A percentile compares a stretch with the other conserved stretches of the same genome.
phyloP scores from a whole-genome alignment of 2,797 vertebrate species.

The Premnoplex brunnescens region DNA sequence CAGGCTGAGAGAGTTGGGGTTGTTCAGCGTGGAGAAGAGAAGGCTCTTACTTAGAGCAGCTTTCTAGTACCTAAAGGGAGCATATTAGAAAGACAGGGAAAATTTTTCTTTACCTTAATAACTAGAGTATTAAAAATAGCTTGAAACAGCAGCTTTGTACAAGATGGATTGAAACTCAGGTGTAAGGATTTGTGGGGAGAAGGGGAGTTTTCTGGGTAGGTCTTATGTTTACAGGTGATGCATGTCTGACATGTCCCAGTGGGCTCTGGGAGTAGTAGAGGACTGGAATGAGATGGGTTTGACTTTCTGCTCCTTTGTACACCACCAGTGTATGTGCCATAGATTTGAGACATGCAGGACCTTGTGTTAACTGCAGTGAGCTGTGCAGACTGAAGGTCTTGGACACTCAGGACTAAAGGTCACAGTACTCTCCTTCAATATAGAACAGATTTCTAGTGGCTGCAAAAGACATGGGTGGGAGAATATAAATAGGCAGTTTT shows the following conservation, averaged over 20 bases:
- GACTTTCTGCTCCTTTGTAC: not conserved
- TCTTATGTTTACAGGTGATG: not conserved
- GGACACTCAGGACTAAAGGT: not conserved
- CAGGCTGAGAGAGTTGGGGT: not conserved
- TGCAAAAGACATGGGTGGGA: not conserved
- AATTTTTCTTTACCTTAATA: not conserved
- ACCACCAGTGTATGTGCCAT: not conserved
- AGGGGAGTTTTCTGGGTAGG: not conserved
- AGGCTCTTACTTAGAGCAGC: not conserved
- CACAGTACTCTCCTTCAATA: not conserved
- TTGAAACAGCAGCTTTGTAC: not conserved
- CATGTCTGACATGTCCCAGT: accelerated
- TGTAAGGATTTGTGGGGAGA: not conserved
- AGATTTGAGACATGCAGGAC: not conserved
- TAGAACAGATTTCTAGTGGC: not conserved
- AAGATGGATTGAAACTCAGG: not conserved
- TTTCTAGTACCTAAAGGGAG: not conserved
- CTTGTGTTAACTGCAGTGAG: not conserved
- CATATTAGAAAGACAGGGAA: not conserved
- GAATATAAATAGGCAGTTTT: not conserved
- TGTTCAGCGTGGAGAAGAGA: not conserved
- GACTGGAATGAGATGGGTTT: not conserved
- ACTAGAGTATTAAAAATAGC: not conserved
- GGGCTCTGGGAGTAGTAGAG: not conserved
- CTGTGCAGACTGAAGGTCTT: not conserved